Conservation (phyloP, 2,797 vertebrate species). For the Melanotaenia boesemani region DNA sequence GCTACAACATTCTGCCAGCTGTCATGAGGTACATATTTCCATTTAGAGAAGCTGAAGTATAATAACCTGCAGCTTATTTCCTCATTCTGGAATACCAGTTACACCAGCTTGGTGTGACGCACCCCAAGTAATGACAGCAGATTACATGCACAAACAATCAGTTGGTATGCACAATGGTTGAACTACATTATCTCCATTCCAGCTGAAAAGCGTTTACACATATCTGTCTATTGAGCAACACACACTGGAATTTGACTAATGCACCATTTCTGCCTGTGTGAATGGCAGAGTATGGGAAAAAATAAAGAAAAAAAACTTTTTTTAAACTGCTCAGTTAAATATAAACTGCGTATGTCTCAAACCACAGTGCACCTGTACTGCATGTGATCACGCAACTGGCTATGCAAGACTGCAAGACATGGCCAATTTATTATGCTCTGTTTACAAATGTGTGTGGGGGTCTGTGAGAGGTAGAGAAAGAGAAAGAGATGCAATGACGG, state of each 20-base stretch:
- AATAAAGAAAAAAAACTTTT: not conserved
- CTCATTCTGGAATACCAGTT: slow-evolving; percentile 69
- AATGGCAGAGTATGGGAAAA: not conserved
- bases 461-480: not conserved
- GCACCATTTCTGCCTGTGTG: not conserved
- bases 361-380: slow-evolving; percentile 33
- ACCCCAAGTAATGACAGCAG: not conserved
- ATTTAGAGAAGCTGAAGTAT: not conserved
- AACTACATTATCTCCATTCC: slow-evolving; percentile 48
- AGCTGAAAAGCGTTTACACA: not conserved
- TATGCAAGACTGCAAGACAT: slow-evolving; percentile 63
- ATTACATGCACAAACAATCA: slow-evolving; percentile 20
- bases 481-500: slow-evolving; percentile 16
- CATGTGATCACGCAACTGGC: slow-evolving; percentile 70
- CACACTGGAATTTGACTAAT: slow-evolving; percentile 14
- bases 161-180: slow-evolving; percentile 23
- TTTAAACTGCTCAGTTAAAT: slow-evolving; percentile 63
- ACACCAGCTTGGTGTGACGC: slow-evolving; percentile 57
- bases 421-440: slow-evolving; percentile 64
- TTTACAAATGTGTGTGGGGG: slow-evolving; percentile 39
- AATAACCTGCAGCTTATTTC: slow-evolving; percentile 30
- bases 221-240: slow-evolving; percentile 3
- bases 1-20: not conserved
- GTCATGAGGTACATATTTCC: not conserved
- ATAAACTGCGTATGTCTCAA: slow-evolving; percentile 63